These are phyloP conservation scores for Triplophysa yarkandensis DNA, from an alignment of 2,797 vertebrate species.

Conservation along the genomic window DNA sequence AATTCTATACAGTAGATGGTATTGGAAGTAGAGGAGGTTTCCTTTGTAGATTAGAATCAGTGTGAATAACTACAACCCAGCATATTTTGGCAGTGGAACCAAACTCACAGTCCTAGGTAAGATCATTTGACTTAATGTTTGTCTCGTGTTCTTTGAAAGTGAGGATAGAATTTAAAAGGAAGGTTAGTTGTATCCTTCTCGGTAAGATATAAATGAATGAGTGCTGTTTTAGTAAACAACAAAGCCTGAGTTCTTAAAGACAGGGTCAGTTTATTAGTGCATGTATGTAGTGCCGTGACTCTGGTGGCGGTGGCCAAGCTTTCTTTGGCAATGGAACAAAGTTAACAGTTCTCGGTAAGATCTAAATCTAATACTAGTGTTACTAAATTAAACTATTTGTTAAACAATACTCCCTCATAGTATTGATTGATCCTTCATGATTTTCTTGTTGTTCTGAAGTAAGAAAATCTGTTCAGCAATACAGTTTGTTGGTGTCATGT, in stretches of 20 bases:
- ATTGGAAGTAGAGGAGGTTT: constrained; percentile 49
- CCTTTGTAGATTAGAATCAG: constrained; percentile 45
- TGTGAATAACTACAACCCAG: constrained; percentile 60
- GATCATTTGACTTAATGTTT: constrained; percentile 13
- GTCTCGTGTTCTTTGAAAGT: background rate
- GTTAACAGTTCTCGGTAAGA: constrained; percentile 72
- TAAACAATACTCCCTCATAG: background rate
- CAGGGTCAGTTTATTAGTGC: constrained; percentile 7
- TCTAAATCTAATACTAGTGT: background rate
- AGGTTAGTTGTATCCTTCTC: background rate
- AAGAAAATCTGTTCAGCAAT: no score
- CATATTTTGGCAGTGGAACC: constrained; percentile 66
- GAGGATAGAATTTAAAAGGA: background rate
- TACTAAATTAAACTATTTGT: background rate
- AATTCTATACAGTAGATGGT: background rate
- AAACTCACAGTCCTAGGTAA: constrained; percentile 70
- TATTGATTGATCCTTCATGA: background rate
- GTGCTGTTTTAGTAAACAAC: background rate
- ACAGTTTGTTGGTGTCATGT: no score
- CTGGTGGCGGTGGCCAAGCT: constrained; percentile 41
- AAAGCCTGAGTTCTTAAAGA: background rate
- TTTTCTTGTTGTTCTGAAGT: no score
- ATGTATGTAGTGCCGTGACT: constrained; percentile 21
- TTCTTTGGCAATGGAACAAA: constrained; percentile 71
- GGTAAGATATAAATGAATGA: background rate